Evolutionary conservation across 2,113 vertebrate genomes (phyloP).

Genomic region (Caloenas nicobarica): DNA sequence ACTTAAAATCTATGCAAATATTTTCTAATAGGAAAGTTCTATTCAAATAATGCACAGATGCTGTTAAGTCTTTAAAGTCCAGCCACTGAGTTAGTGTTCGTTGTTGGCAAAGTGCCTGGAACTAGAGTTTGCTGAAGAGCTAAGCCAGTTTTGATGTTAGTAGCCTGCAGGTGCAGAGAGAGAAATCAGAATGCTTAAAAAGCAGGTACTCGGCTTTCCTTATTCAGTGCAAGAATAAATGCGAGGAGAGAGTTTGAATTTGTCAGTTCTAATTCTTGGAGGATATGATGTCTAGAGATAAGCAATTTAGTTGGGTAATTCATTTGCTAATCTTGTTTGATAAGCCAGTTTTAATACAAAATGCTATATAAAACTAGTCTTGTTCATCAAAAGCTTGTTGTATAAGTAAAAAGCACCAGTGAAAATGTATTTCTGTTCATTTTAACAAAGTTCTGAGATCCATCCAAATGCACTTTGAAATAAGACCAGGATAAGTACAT

Average conservation of each 20-base stretch:
- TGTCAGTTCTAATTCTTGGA: neutral
- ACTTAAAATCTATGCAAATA: slow-evolving; percentile 36
- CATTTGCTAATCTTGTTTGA: neutral
- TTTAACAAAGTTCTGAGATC: neutral
- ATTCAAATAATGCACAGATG: neutral
- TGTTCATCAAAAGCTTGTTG: neutral
- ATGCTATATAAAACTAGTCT: neutral
- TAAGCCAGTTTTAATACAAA: neutral
- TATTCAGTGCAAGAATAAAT: neutral
- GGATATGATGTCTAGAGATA: neutral
- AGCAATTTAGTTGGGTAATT: neutral
- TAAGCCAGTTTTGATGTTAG: neutral
- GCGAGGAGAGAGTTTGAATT: neutral
- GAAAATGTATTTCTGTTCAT: neutral
- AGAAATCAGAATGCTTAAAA: neutral
- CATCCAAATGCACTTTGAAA: neutral
- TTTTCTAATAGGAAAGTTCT: neutral
- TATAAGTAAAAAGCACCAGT: neutral
- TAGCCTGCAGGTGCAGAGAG: slow-evolving; percentile 1
- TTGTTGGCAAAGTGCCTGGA: slow-evolving; percentile 12
- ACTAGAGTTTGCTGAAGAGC: neutral
- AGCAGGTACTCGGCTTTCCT: neutral
- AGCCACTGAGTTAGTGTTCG: neutral
- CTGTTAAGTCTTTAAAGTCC: slow-evolving; percentile 44
- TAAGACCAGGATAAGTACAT: neutral